Base-by-base conservation (phyloP, 2,113 vertebrate genomes). In the Pogona vitticeps region DNA sequence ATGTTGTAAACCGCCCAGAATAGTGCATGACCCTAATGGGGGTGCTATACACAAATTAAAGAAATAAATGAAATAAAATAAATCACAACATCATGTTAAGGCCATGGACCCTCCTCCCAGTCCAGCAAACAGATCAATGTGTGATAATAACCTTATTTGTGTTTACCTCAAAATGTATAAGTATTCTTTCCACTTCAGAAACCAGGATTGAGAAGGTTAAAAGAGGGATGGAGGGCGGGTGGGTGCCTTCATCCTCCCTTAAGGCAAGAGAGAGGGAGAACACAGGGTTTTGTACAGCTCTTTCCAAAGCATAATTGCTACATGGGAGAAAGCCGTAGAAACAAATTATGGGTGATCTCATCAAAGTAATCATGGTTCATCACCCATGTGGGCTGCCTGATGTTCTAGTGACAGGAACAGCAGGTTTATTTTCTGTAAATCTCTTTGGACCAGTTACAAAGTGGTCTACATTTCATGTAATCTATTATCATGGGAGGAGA, bases 311-410 rank as follows among this genome's bases (percentile, higher is more conserved):
- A 42, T 70, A 77, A 87, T 93, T 84, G 85, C 85, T 85, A 21
- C 84, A 86, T 89, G 36, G 42, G 86, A 91, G 79, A 88, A 87
- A 91, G 86, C 68, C 67, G 92, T 89, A 68, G 89, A 81, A 90
- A 94, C 87, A 87, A 78, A 94, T 91, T 83, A 82, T 87, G 86
- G 93, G 85, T 94, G 93, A 94, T 88, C 90, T 93, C 92, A 94
- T 92, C 87, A 86, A 85, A 91, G 77, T 59, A 84, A 88, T 90
- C 88, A 88, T 85, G 65, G 59, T 78, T 90, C 91, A 92, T 91
- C n/a, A 28, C 90, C 91, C 70, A 2, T 85, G 91, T 82, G 84
- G 91, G 77, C 87, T 82, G 82, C 84, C 82, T 79, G 78, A 84
- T 73, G 84, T 79, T 42, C 20, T 80, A 28, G 82, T 85, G 92